phyloP scores from a whole-genome alignment of 2,797 vertebrate genomes.

The Pangasius macronema region DNA sequence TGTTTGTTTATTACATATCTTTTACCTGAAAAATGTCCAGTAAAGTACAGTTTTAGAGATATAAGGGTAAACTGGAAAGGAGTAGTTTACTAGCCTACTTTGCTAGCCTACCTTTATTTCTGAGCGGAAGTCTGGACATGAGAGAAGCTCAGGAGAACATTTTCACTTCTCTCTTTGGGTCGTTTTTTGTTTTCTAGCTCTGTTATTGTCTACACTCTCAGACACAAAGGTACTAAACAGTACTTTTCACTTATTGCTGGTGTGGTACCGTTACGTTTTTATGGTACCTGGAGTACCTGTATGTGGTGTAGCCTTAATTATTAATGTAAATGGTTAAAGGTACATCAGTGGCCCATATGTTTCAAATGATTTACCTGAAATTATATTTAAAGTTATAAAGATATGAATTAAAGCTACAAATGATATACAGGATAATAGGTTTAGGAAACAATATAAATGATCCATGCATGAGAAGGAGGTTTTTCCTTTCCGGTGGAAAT shows the following conservation, averaged over 20 bases:
- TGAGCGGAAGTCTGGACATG: neutral
- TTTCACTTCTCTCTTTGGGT: neutral
- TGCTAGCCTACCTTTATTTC: neutral
- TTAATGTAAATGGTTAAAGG: neutral
- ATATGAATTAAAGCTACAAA: neutral
- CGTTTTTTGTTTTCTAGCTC: neutral
- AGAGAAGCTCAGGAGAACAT: neutral
- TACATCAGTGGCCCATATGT: neutral
- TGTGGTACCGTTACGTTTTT: neutral
- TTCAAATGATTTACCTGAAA: neutral
- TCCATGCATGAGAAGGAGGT: too few relatives aligned
- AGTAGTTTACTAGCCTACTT: neutral
- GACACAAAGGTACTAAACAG: neutral
- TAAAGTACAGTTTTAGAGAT: neutral
- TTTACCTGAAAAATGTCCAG: neutral
- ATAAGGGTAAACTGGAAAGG: too few relatives aligned
- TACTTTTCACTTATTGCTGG: neutral
- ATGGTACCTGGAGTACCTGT: neutral
- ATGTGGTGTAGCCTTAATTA: neutral
- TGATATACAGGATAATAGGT: neutral
- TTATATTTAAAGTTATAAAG: neutral
- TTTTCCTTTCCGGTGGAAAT: too few relatives aligned
- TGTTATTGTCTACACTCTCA: neutral
- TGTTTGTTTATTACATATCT: neutral
- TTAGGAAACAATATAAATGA: neutral